These are phyloP conservation scores for Plusia festucae DNA, from an alignment of 2,888 invertebrate genomes.

Conservation along the genomic window DNA sequence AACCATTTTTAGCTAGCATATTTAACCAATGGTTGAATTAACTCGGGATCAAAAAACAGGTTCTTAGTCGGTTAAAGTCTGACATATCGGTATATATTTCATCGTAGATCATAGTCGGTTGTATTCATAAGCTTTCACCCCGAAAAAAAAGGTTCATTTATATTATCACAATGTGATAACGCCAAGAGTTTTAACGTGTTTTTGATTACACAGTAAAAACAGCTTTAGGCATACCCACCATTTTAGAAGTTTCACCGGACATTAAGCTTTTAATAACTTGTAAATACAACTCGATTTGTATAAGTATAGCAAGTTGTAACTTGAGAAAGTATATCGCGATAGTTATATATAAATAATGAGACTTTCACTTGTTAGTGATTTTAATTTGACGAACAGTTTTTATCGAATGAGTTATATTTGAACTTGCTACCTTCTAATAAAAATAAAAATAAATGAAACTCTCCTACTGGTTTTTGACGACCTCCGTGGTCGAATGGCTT, in stretches of 20 bases:
- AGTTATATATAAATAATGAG: constrained; percentile 8
- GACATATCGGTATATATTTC: too few species aligned
- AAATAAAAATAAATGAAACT: too few species aligned
- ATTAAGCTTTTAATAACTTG: constrained; percentile 37
- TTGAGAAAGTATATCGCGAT: constrained; percentile 28
- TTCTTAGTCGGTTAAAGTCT: too few species aligned
- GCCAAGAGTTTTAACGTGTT: neutral
- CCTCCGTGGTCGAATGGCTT: too few species aligned
- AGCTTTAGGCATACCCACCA: neutral
- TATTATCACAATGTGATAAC: neutral
- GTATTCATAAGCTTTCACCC: too few species aligned
- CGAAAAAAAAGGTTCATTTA: too few species aligned
- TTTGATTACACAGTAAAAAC: neutral
- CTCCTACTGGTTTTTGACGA: too few species aligned
- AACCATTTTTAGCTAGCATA: too few species aligned
- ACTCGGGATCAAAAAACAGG: too few species aligned
- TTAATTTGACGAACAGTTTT: constrained; percentile 15
- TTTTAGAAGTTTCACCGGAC: constrained; percentile 16
- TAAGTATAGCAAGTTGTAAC: constrained; percentile 8
- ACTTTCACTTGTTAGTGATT: constrained; percentile 32
- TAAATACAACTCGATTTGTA: neutral
- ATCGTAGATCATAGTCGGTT: too few species aligned
- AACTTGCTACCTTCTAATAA: neutral
- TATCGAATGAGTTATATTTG: neutral
- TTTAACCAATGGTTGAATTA: too few species aligned